These are phyloP conservation scores for Phylloscopus trochiloides DNA, from an alignment of 2,113 vertebrate species.

Conservation along the genomic window DNA sequence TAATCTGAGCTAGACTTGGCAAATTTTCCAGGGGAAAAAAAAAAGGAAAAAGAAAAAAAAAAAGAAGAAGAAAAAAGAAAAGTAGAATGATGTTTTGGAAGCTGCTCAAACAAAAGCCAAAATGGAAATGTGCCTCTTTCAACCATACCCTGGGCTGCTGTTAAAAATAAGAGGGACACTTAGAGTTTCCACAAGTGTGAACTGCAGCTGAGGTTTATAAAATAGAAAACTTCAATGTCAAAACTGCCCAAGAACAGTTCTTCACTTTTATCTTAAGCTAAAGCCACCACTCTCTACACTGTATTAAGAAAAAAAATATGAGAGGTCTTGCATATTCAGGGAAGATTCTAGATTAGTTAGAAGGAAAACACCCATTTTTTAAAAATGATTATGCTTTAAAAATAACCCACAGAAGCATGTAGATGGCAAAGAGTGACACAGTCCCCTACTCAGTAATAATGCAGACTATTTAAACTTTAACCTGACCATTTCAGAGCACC, in stretches of 20 bases:
- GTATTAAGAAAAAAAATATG: not conserved
- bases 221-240: conserved; percentile 46
- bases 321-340: not conserved
- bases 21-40: conserved; percentile 39
- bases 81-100: conserved; percentile 76
- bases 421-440: not conserved
- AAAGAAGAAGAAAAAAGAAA: not conserved
- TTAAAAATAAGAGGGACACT: conserved; percentile 71
- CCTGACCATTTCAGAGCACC: not conserved
- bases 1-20: conserved; percentile 77
- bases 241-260: conserved; percentile 35
- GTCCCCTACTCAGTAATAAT: not conserved
- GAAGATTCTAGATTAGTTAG: not conserved
- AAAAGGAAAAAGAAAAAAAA: not conserved
- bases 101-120: conserved; percentile 77
- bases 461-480: not conserved
- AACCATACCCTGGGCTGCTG: conserved; percentile 65
- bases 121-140: conserved; percentile 70
- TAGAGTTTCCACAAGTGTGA: conserved; percentile 73
- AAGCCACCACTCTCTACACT: not conserved
- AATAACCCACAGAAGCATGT: not conserved
- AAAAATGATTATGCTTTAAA: not conserved
- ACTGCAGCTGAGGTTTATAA: conserved; percentile 69
- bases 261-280: not conserved
- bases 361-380: not conserved